These are phyloP conservation scores for Pseudolycoriella hygida DNA, from an alignment of 2,888 invertebrate species.

Conservation along the genomic window DNA sequence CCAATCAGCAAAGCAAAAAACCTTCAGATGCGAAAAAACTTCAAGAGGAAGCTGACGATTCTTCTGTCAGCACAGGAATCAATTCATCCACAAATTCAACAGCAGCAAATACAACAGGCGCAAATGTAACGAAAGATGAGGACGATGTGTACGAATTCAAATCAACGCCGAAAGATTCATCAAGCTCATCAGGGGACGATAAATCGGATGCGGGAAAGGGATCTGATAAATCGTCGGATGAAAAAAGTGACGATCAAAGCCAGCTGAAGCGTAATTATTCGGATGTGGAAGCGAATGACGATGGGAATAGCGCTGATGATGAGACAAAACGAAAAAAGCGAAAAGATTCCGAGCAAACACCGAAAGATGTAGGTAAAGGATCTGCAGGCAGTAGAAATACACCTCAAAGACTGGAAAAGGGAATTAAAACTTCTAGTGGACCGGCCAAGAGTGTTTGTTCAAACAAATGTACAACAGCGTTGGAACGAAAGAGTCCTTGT, in stretches of 20 bases:
- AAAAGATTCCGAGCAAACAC: slow-evolving; percentile 46
- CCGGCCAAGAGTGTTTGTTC: slow-evolving; percentile 33
- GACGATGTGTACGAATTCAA: slow-evolving; percentile 15
- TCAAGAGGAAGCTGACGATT: slow-evolving; percentile 9
- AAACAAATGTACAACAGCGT: slow-evolving; percentile 22
- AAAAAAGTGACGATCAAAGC: slow-evolving; percentile 11
- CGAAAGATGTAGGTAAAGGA: slow-evolving; percentile 34
- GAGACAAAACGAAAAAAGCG: slow-evolving; percentile 54
- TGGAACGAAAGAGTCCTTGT: slow-evolving; percentile 51
- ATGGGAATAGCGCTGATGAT: slow-evolving; percentile 35
- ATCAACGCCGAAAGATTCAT: slow-evolving; percentile 15
- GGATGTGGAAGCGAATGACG: slow-evolving; percentile 18
- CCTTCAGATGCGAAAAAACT: slow-evolving; percentile 10
- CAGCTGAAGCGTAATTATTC: slow-evolving; percentile 19
- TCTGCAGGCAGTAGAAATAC: slow-evolving; percentile 18
- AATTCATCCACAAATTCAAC: slow-evolving; percentile 5
- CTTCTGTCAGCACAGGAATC: slow-evolving; percentile 1
- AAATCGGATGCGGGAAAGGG: slow-evolving; percentile 13
- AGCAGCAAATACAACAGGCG: neutral
- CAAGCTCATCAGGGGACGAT: slow-evolving; percentile 12
- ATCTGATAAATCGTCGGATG: slow-evolving; percentile 11
- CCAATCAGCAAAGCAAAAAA: slow-evolving; percentile 9
- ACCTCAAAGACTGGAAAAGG: slow-evolving; percentile 24
- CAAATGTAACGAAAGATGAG: slow-evolving; percentile 9
- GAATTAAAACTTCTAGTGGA: slow-evolving; percentile 35